phyloP scores from a whole-genome alignment of 2,797 vertebrate genomes.

The Siniperca undulata region DNA sequence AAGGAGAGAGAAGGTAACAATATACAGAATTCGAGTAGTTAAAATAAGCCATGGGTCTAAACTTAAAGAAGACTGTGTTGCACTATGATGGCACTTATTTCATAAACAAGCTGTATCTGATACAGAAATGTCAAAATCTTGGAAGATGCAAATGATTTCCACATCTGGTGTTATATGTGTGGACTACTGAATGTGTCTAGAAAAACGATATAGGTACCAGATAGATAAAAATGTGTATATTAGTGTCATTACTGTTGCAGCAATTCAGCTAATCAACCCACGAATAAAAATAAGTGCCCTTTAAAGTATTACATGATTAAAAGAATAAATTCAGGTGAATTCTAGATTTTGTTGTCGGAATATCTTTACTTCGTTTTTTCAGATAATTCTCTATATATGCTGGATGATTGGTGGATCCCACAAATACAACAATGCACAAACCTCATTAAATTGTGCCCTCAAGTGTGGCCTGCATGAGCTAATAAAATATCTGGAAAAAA shows the following conservation, averaged over 20 bases:
- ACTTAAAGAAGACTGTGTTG: neutral
- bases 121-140: neutral
- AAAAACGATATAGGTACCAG: neutral
- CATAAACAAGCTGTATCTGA: neutral
- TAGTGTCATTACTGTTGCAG: neutral
- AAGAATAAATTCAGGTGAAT: constrained; percentile 1
- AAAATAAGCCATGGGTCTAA: neutral
- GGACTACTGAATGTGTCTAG: neutral
- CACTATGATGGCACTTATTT: neutral
- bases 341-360: neutral
- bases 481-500: constrained; percentile 70
- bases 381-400: constrained; percentile 8
- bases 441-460: constrained; percentile 77
- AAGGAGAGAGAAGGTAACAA: neutral
- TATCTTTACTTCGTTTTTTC: neutral
- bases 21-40: neutral
- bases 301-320: neutral
- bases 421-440: constrained; percentile 62
- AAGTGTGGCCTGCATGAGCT: constrained; percentile 69
- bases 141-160: neutral
- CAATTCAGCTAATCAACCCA: neutral
- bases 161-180: neutral
- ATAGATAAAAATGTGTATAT: neutral
- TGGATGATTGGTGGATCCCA: constrained; percentile 23
- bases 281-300: neutral